Evolutionary conservation across 2,888 invertebrate genomes (phyloP), one percentile per base, ranked within the genome.

Genomic region (Ectemnius lituratus): DNA sequence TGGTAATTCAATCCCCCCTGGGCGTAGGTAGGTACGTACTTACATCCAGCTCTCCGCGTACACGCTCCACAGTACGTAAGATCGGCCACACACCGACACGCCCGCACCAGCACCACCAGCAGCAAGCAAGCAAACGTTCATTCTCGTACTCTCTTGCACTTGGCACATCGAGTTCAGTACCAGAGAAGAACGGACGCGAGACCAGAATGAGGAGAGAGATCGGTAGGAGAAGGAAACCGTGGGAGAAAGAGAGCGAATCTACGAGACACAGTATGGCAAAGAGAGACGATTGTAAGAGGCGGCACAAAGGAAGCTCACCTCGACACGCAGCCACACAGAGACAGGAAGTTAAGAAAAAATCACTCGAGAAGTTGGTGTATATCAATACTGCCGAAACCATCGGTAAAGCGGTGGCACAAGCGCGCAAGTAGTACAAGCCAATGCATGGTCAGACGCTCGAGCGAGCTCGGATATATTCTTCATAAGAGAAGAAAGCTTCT

Each of bases 1-100:
- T 82, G 79, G 87, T 87, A 88, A 88, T 84, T 82, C 80, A 84
- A 87, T 87, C 86, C 80, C 64, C 37, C 73, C 73, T 80, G 81
- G 79, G 85, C 83, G 85, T 81, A 81, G 84, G 81, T 83, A 81
- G 80, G 79, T 79, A 81, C 75, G 79, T 79, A 75, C 74, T 76
- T 81, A 81, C 76, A 67, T 73, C 79, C 70, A 67, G 70, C 52
- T 37, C 37, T 37, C 37, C 75, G 71, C 70, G 73, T 82, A 82
- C 76, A 71, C 69, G 76, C 64, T 73, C 78, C 72, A 72, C 64
- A 58, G 75, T 76, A 80, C 73, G 78, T 82, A 82, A 80, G 75
- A 82, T 78, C 74, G 82, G 70, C 73, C 74, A 62, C 79, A 77
- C 81, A 79, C 72, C 27, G 80, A 68, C 63, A 18, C 52, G 58